phyloP scores from a whole-genome alignment of 2,888 invertebrate species.

The Patella pellucida region DNA sequence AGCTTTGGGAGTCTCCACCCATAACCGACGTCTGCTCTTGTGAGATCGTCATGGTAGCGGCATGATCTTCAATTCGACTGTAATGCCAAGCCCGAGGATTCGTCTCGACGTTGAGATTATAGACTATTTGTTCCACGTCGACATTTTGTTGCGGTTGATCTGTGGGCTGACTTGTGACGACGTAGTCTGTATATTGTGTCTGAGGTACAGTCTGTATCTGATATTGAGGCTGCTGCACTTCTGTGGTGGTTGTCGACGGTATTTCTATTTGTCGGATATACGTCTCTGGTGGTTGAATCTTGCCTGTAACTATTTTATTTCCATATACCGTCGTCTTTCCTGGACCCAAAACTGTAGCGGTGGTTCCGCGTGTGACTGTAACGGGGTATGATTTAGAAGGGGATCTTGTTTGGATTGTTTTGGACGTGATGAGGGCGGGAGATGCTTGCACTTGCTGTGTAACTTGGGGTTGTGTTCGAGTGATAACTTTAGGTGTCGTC shows the following conservation, averaged over 20 bases:
- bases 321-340: background rate
- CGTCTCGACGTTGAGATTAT: background rate
- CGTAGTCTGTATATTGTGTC: background rate
- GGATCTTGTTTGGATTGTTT: background rate
- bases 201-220: background rate
- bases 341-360: background rate
- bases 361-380: background rate
- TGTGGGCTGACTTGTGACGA: background rate
- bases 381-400: background rate
- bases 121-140: background rate
- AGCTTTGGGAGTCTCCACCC: background rate
- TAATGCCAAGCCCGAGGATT: slow-evolving; percentile 4
- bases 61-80: slow-evolving; percentile 1
- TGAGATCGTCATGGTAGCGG: background rate
- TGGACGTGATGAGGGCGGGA: background rate
- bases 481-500: too few species aligned
- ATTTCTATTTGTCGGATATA: background rate
- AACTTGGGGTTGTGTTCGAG: too few species aligned
- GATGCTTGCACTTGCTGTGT: background rate
- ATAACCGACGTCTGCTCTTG: background rate
- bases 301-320: background rate
- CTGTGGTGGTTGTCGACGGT: background rate
- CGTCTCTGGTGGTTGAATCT: background rate
- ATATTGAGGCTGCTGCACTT: background rate
- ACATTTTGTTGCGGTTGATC: background rate